These are phyloP conservation scores for Monoplex corrugatus DNA, from an alignment of 2,888 invertebrate genomes.

Conservation along the genomic window DNA sequence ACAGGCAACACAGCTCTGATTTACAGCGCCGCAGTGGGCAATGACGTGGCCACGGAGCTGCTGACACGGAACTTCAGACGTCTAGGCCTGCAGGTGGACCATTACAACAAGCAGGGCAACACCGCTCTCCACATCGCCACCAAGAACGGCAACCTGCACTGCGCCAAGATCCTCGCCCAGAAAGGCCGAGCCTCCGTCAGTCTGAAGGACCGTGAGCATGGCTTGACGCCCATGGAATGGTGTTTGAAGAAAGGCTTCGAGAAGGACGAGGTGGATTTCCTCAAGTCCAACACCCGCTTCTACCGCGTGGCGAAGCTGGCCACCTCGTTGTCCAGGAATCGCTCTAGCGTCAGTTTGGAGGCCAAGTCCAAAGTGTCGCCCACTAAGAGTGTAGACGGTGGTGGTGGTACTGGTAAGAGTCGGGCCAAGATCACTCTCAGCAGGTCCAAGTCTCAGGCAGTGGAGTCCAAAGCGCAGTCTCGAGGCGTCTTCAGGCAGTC, in stretches of 20 bases:
- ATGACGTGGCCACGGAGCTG: slow-evolving; percentile 77
- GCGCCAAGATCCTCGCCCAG: slow-evolving; percentile 75
- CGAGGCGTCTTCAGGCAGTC: slow-evolving; percentile 15
- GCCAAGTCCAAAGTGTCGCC: slow-evolving; percentile 31
- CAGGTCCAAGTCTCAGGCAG: slow-evolving; percentile 46
- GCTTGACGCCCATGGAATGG: slow-evolving; percentile 76
- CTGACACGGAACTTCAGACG: slow-evolving; percentile 78
- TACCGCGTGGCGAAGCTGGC: slow-evolving; percentile 59
- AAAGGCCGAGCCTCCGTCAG: slow-evolving; percentile 75
- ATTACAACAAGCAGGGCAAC: slow-evolving; percentile 76
- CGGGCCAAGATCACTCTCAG: slow-evolving; percentile 26
- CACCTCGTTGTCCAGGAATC: slow-evolving; percentile 47
- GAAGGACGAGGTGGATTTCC: slow-evolving; percentile 69
- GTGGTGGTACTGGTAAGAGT: background rate
- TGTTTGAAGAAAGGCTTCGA: slow-evolving; percentile 74
- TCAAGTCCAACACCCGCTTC: slow-evolving; percentile 56
- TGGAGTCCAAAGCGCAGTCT: background rate
- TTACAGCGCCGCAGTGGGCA: slow-evolving; percentile 77
- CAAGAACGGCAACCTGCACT: slow-evolving; percentile 75
- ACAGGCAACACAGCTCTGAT: slow-evolving; percentile 79
- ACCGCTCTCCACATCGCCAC: slow-evolving; percentile 78
- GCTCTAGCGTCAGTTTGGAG: background rate
- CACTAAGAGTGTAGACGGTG: slow-evolving; percentile 22
- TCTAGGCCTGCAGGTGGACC: slow-evolving; percentile 78
- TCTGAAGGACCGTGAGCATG: slow-evolving; percentile 67